Percentiles rank a stretch among this genome's conserved stretches.
These are phyloP conservation scores for cat (Felis catus) DNA, from an alignment of 2,113 vertebrate species.

Conservation along the genomic window DNA sequence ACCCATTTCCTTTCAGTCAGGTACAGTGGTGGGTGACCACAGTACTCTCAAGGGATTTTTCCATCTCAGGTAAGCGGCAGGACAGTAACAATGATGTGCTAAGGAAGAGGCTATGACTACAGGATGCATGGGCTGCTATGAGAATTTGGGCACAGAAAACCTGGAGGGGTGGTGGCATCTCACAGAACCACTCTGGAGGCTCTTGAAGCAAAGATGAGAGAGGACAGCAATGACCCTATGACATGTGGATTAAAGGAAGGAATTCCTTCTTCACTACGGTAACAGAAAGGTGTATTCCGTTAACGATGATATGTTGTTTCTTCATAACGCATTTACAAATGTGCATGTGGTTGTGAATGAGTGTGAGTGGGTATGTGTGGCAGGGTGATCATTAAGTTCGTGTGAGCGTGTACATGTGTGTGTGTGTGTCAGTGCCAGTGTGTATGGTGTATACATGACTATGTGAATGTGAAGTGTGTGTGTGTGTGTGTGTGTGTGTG, in stretches of 20 bases:
- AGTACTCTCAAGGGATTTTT: neutral
- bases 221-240: neutral
- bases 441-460: neutral
- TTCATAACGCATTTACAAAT: neutral
- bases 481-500: neutral
- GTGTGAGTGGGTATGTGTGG: neutral
- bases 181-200: neutral
- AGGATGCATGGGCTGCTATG: too few relatives aligned
- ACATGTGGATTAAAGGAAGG: neutral
- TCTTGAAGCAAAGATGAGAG: neutral
- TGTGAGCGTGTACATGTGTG: neutral
- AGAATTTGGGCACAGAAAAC: neutral
- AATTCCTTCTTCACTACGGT: neutral
- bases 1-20: neutral
- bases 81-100: neutral
- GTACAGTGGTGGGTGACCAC: neutral
- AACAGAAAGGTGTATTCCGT: neutral
- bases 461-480: too few relatives aligned
- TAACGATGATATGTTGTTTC: neutral
- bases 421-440: neutral
- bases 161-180: neutral
- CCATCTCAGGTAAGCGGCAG: neutral
- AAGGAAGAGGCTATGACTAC: neutral
- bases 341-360: neutral
- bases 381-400: neutral